These are phyloP conservation scores for Pelvicachromis taeniatus DNA, from an alignment of 2,113 vertebrate species.

Conservation along the genomic window DNA sequence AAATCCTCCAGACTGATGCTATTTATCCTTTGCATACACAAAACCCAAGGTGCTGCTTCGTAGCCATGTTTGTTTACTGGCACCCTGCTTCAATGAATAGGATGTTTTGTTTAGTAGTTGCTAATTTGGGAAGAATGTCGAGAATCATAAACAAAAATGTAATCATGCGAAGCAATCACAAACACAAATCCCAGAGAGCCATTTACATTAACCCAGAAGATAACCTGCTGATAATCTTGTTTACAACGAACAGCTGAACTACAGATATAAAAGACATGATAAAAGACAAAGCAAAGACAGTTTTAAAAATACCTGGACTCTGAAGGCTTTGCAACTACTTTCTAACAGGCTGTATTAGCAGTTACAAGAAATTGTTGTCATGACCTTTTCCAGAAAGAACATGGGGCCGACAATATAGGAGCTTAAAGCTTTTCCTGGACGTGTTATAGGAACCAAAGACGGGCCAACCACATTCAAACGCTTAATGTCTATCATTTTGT, in stretches of 20 bases:
- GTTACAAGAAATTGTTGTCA: not conserved
- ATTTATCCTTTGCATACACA: slow-evolving; percentile 7
- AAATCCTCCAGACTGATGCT: not conserved
- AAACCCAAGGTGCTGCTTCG: slow-evolving; percentile 6
- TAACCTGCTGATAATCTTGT: slow-evolving; percentile 20
- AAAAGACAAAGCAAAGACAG: not conserved
- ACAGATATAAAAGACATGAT: slow-evolving; percentile 21
- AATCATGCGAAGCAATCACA: slow-evolving; percentile 11
- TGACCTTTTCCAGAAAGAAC: not conserved
- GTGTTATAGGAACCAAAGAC: not conserved
- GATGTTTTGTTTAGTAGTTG: slow-evolving; percentile 12
- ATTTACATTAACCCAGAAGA: slow-evolving; percentile 5
- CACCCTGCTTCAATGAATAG: slow-evolving; percentile 2
- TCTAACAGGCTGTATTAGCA: not conserved
- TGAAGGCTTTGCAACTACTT: slow-evolving; percentile 2
- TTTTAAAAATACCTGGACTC: slow-evolving; percentile 25
- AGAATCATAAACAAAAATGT: not conserved
- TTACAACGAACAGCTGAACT: slow-evolving; percentile 8
- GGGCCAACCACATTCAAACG: not conserved
- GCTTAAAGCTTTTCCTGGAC: not conserved
- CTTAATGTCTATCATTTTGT: not conserved
- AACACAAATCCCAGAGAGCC: slow-evolving; percentile 17
- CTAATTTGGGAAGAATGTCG: not conserved
- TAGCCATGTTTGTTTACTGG: slow-evolving; percentile 18
- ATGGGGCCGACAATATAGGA: not conserved